Evolutionary conservation across 2,888 invertebrate species (phyloP).

Genomic region (Archips xylosteana): DNA sequence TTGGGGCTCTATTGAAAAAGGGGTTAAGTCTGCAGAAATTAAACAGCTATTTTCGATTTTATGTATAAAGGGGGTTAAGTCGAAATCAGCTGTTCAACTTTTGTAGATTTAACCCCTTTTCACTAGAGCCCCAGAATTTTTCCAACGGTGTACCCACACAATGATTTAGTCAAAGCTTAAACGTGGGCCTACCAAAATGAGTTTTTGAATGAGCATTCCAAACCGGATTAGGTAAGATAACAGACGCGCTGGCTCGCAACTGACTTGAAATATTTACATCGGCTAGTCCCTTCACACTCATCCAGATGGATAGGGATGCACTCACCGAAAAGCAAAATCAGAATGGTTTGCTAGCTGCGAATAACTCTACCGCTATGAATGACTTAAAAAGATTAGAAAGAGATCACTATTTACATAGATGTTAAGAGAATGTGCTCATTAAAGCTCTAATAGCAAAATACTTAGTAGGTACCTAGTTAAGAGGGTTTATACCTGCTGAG

Average conservation of each 20-base stretch:
- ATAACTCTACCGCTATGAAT: background rate
- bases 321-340: background rate
- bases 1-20: too few species aligned
- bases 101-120: too few species aligned
- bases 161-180: constrained; percentile 14
- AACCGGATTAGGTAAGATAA: constrained; percentile 30
- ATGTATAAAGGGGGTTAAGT: too few species aligned
- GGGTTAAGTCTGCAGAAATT: too few species aligned
- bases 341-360: background rate
- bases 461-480: background rate
- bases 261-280: constrained; percentile 32
- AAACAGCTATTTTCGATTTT: too few species aligned
- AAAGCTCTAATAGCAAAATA: background rate
- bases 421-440: background rate
- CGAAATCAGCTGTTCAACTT: too few species aligned
- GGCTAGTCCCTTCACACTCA: background rate
- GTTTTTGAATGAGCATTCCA: constrained; percentile 37
- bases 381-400: background rate
- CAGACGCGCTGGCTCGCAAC: constrained; percentile 11
- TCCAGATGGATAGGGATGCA: background rate
- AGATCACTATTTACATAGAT: background rate
- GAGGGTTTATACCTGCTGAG: too few species aligned
- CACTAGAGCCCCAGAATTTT: background rate
- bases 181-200: constrained; percentile 24
- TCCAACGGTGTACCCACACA: background rate